Conservation (phyloP, 2,113 vertebrate genomes). For the Apeltes quadracus region DNA sequence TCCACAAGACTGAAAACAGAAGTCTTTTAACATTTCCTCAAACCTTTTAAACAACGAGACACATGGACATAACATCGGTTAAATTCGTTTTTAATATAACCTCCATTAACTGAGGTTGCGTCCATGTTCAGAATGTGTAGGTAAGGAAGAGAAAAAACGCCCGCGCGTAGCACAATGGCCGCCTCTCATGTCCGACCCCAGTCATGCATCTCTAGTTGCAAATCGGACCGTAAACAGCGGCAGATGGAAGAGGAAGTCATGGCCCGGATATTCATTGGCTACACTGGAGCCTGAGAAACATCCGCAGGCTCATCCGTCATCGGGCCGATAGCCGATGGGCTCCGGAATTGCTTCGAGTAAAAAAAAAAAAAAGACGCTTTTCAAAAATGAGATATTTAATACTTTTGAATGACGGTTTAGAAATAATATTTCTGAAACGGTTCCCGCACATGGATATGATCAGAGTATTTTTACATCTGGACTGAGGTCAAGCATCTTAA, state of each 20-base stretch:
- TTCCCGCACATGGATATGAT: background rate
- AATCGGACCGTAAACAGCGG: background rate
- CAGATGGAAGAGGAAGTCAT: background rate
- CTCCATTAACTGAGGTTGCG: background rate
- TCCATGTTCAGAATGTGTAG: background rate
- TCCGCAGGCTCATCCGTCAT: background rate
- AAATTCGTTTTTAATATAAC: background rate
- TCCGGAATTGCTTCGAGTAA: background rate
- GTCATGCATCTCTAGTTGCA: background rate
- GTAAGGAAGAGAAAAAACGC: background rate
- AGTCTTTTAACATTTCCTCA: background rate
- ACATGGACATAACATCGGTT: conserved; percentile 3
- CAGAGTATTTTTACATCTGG: background rate
- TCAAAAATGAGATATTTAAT: background rate
- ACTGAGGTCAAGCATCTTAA: background rate
- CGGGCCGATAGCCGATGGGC: background rate
- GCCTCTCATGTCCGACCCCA: background rate
- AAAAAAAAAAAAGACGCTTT: background rate
- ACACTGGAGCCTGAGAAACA: background rate
- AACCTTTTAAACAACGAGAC: conserved; percentile 4
- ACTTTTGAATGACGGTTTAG: background rate
- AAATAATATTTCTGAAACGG: background rate
- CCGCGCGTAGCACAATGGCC: background rate
- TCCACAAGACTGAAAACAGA: background rate
- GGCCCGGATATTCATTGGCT: background rate